These are phyloP conservation scores for Cylas formicarius DNA, from an alignment of 1,140 invertebrate genomes.

Conservation along the genomic window DNA sequence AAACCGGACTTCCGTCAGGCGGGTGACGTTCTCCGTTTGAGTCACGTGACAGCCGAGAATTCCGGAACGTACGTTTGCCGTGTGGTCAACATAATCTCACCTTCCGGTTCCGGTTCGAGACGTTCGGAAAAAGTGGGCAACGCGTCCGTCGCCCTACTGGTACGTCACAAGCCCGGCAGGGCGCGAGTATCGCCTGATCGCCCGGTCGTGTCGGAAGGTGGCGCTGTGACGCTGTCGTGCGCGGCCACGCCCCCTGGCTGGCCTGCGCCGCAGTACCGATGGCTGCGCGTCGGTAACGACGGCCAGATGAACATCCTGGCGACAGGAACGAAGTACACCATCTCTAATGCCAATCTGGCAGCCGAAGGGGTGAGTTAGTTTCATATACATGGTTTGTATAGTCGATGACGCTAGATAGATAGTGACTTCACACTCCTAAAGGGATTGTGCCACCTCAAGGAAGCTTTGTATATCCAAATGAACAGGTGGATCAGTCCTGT, in stretches of 20 bases:
- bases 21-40: conserved; percentile 66
- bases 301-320: conserved; percentile 56
- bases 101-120: conserved; percentile 53
- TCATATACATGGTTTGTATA: too few relatives aligned
- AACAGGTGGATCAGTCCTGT: too few relatives aligned
- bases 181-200: conserved; percentile 74
- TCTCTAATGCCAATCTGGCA: conserved; percentile 70
- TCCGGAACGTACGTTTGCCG: conserved; percentile 81
- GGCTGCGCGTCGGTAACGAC: conserved; percentile 69
- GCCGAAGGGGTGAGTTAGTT: too few relatives aligned
- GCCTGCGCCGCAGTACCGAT: conserved; percentile 79
- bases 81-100: conserved; percentile 73
- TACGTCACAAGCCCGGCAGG: conserved; percentile 81
- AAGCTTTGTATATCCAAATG: too few relatives aligned
- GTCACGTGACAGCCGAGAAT: conserved; percentile 68
- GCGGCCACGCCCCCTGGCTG: conserved; percentile 80
- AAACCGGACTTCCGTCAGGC: conserved; percentile 74
- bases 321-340: conserved; percentile 75
- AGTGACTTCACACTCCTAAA: too few relatives aligned
- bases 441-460: too few relatives aligned
- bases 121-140: conserved; percentile 61
- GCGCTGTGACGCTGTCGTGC: conserved; percentile 77
- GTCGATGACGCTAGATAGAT: too few relatives aligned
- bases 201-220: conserved; percentile 77
- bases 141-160: conserved; percentile 68